Evolutionary conservation across 2,113 vertebrate species (phyloP).

Genomic region (Colinus virginianus): DNA sequence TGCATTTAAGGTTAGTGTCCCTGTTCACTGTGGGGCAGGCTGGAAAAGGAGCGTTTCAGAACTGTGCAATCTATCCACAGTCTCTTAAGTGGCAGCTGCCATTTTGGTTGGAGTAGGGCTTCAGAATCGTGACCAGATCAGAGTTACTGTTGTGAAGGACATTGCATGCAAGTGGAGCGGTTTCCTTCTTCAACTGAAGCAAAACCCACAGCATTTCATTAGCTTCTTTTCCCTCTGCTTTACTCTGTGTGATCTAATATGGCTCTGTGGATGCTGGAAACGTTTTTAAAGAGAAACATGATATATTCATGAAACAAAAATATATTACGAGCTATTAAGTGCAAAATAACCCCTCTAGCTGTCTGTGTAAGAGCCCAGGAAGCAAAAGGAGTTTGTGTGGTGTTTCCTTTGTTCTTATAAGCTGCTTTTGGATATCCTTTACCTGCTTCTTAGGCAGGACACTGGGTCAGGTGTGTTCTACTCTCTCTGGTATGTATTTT

Average conservation of each 20-base stretch:
- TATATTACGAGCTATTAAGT: neutral
- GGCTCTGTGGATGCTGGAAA: neutral
- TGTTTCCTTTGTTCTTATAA: neutral
- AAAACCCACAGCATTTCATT: neutral
- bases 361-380: neutral
- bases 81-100: neutral
- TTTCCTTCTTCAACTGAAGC: constrained; percentile 60
- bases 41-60: neutral
- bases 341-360: neutral
- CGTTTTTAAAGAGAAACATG: neutral
- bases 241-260: neutral
- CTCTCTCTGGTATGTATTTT: neutral
- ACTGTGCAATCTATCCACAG: neutral
- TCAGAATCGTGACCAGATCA: neutral
- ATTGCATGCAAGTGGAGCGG: constrained; percentile 37
- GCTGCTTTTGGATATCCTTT: neutral
- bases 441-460: neutral
- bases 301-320: neutral
- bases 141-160: constrained; percentile 43
- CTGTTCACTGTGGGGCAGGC: neutral
- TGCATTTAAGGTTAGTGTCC: neutral
- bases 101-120: neutral
- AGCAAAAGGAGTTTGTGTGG: neutral
- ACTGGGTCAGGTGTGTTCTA: neutral
- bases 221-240: neutral